Evolutionary conservation across 2,888 invertebrate species (phyloP), one percentile per base, ranked within the genome.

Genomic region (Drosophila trichaetosa): DNA sequence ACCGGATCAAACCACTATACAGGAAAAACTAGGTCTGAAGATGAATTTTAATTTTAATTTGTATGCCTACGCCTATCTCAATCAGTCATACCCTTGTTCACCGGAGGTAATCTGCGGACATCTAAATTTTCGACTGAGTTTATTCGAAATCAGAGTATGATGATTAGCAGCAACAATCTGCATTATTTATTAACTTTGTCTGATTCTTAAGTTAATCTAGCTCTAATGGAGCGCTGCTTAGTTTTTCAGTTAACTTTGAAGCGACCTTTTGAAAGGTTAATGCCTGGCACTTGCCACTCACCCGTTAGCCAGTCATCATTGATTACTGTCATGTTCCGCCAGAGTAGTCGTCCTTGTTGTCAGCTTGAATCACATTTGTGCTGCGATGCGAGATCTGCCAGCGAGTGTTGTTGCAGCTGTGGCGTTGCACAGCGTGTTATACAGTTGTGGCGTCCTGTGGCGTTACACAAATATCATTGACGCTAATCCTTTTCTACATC

Each of bases 401-500:
- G 52, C 66, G 6, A 33, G 52, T 33, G 18, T n/a, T 36, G 52
- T 10, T 56, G 40, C 60, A 48, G 52, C 60, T 60, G 61, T 21
- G 46, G 21, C 46, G 7, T 38, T 65, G 62, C 58, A 66, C 54
- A 54, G 10, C 11, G 48, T 29, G 49, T 29, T 56, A 21, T 36
- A 29, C 34, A 16, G 53, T 36, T 60, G 52, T 58, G 18, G 46
- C 38, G 40, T 36, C n/a, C 21, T 49, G 61, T 38, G 33, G 27
- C 79, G 67, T 73, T 75, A 77, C 74, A 83, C 86, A 88, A 85
- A 85, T 83, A 88, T 88, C 89, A 86, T 77, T 87, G 89, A 83
- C 79, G 87, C 87, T 89, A 87, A 84, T 87, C 87, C 89, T 84
- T 89, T 89, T 89, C 89, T 80, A 89, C 85, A 85, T 89, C 87